Evolutionary conservation across 2,888 invertebrate genomes (phyloP), one percentile per base, ranked within the genome.

Genomic region (Busseola fusca): DNA sequence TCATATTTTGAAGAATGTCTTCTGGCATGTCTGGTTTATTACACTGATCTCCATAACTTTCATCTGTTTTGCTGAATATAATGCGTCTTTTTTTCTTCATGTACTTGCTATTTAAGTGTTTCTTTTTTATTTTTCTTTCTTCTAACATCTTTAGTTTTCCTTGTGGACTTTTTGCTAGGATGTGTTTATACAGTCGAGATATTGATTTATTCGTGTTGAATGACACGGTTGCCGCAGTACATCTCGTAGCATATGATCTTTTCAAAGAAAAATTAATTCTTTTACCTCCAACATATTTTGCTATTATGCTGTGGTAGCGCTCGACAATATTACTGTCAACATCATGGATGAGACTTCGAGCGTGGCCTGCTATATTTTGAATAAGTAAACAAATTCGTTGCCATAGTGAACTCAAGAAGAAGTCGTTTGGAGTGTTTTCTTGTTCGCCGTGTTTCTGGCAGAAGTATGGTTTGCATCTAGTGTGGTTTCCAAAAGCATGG

Each of bases 301-400:
- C 56, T 30, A 56, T 7, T 59, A 59, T 16, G n/a, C 58, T 59
- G 25, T 40, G 58, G 16, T 40, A 40, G 37, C 25, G 37, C n/a
- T 59, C 58, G n/a, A 40, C 58, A 16, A 59, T 40, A 16, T 59
- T 59, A 40, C 58, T 59, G 25, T 59, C 58, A n/a, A 59, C 58
- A 14, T 25, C 37, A 25, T 59, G 37, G 37, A 59, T 40, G 40
- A 59, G 40, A 59, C 59, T 59, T 40, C 40, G 25, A 40, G 59
- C 40, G 40, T 59, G 59, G 16, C 40, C 59, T 59, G 59, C 40
- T 40, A 59, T 40, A 25, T 40, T 59, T 59, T 59, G 59, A 59
- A 59, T 7, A 16, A 58, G 14, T 16, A 60, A 60, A 42, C 42
- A 60, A 42, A 42, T 60, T 42, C 60, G 25, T 27, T 60, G 42